A percentile compares a stretch with the other conserved stretches of the same genome.
Conservation (phyloP, 1,140 invertebrate genomes). For the Microplitis demolitor region DNA sequence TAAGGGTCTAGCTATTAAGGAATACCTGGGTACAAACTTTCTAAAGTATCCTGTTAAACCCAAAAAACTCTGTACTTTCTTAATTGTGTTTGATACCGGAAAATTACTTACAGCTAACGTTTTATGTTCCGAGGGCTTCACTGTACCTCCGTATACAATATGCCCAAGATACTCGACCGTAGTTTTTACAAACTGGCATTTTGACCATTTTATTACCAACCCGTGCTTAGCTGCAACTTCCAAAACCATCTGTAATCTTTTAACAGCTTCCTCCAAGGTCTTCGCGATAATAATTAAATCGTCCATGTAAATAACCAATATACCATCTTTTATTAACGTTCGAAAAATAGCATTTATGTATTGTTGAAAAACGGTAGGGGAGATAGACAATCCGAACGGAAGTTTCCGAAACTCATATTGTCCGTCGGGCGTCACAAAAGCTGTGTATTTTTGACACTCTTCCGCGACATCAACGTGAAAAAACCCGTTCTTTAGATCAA, state of each 20-base stretch:
- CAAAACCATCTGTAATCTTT: slow-evolving; percentile 34
- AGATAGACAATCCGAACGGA: slow-evolving; percentile 11
- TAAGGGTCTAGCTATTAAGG: slow-evolving; percentile 38
- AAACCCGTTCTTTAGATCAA: slow-evolving; percentile 16
- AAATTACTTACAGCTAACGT: slow-evolving; percentile 42
- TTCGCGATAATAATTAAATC: slow-evolving; percentile 41
- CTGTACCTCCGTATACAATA: slow-evolving; percentile 24
- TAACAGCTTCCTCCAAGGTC: slow-evolving; percentile 21
- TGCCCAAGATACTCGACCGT: slow-evolving; percentile 34
- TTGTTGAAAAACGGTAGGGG: slow-evolving; percentile 38
- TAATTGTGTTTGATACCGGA: slow-evolving; percentile 41
- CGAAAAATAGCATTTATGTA: slow-evolving; percentile 19
- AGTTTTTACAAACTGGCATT: slow-evolving; percentile 17
- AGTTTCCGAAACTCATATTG: slow-evolving; percentile 17
- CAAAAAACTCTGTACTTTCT: slow-evolving; percentile 42
- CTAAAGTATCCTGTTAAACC: slow-evolving; percentile 46
- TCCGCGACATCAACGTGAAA: slow-evolving; percentile 47
- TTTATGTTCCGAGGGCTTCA: slow-evolving; percentile 43
- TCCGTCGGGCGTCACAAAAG: slow-evolving; percentile 13
- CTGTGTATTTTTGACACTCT: slow-evolving; percentile 47
- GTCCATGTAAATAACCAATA: slow-evolving; percentile 41
- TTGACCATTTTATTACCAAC: slow-evolving; percentile 28
- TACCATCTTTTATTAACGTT: slow-evolving; percentile 25
- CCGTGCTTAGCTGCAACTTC: slow-evolving; percentile 14
- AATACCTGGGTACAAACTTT: slow-evolving; percentile 39